Base-by-base conservation (phyloP, 2,888 invertebrate species). In the Mystacides longicornis region DNA sequence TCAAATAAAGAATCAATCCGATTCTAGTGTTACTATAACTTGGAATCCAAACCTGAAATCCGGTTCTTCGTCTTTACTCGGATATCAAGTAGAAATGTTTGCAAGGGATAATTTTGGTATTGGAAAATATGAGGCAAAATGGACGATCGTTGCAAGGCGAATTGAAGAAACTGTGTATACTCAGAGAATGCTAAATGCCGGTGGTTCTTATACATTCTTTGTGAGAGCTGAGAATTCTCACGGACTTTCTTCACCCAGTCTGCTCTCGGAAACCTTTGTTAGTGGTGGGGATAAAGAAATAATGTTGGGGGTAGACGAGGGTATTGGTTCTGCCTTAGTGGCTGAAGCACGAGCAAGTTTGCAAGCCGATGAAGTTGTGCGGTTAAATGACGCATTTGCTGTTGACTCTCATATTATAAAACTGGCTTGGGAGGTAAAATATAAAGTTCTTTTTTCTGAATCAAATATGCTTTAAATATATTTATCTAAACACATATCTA, bases 151-250 rank as follows among this genome's bases (percentile, higher is more conserved):
- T 53, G 83, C 78, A 37, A 77, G 78, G 57, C 77, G 84, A 64
- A 78, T 91, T 9, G 80, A 84, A 60, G 84, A 86, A 51, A 86
- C 87, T n/a, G 82, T 83, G 19, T 89, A 81, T 67, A 85, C 86
- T 2, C 85, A 88, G 55, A 81, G 81, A 65, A 81, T 86, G 59
- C 75, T 94, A 54, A 79, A 81, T 58, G 82, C 89, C n/a, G 89
- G 89, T 50, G 82, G 88, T 19, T 85, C 86, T 22, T 96, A 96
- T 70, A 85, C 89, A 69, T 96, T 96, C 73, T 75, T 95, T 52
- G 85, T 95, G 27, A 80, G 89, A 62, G 92, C 95, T 0, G 91
- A 92, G 74, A 96, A 95, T 72, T 86, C 87, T 1, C 91, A 94
- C 69, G 88, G 88, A 2, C 65, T 86, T 23, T 91, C 93, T 3